Conservation (phyloP, 2,797 vertebrate species). For the Tragelaphus oryx region DNA sequence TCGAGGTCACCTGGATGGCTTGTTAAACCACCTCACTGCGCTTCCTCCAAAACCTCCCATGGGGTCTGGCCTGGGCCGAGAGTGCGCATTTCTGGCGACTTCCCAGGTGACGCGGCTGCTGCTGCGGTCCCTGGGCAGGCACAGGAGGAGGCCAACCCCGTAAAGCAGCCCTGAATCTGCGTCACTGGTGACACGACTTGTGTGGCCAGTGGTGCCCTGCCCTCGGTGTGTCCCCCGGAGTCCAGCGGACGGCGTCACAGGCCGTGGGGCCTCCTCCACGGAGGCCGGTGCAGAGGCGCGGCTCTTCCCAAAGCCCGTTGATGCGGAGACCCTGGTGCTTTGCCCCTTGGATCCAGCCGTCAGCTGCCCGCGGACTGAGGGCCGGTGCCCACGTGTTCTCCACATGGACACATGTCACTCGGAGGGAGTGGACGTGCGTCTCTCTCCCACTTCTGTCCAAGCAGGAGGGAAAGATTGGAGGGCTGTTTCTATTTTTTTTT, state of each 20-base stretch:
- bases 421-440: accelerated
- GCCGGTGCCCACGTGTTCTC: not conserved
- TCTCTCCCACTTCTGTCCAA: not conserved
- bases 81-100: not conserved
- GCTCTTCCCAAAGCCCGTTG: not conserved
- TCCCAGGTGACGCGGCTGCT: not conserved
- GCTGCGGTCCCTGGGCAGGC: not conserved
- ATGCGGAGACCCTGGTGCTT: accelerated
- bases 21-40: not conserved
- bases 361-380: not conserved
- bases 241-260: not conserved
- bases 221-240: not conserved
- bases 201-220: accelerated
- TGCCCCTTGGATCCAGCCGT: not conserved
- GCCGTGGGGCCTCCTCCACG: not conserved
- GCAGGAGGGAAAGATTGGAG: not conserved
- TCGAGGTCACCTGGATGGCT: not conserved
- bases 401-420: not conserved
- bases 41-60: too few species aligned
- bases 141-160: not conserved
- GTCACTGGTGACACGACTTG: not conserved
- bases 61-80: not conserved
- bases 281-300: accelerated
- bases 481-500: not conserved
- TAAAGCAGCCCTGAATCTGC: not conserved